phyloP scores from a whole-genome alignment of 1,140 invertebrate genomes.

The Drosophila albomicans region DNA sequence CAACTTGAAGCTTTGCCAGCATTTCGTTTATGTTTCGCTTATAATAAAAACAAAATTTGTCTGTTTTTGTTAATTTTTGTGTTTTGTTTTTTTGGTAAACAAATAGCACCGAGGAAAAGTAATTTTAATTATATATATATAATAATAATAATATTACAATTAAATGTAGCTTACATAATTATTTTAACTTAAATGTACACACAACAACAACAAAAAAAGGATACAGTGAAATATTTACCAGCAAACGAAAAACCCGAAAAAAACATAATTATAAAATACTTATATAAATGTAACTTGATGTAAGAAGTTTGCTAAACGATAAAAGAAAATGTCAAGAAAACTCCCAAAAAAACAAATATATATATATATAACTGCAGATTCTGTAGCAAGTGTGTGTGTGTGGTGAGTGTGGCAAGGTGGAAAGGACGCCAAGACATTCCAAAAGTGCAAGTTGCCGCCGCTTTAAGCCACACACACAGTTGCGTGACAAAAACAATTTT shows the following conservation, averaged over 20 bases:
- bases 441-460: slow-evolving; percentile 55
- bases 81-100: slow-evolving; percentile 11
- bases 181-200: slow-evolving; percentile 80
- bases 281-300: slow-evolving; percentile 80
- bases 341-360: slow-evolving; percentile 13
- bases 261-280: slow-evolving; percentile 44
- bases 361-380: slow-evolving; percentile 29
- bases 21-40: slow-evolving; percentile 32
- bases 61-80: slow-evolving; percentile 20
- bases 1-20: slow-evolving; percentile 44
- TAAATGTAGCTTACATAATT: slow-evolving; percentile 80
- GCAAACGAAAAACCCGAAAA: slow-evolving; percentile 35
- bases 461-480: slow-evolving; percentile 2
- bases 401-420: slow-evolving; percentile 16
- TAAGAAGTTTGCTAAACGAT: slow-evolving; percentile 78
- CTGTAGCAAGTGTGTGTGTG: slow-evolving; percentile 20
- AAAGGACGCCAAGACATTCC: slow-evolving; percentile 57
- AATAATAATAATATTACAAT: slow-evolving; percentile 41
- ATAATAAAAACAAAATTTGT: slow-evolving; percentile 7
- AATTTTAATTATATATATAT: slow-evolving; percentile 58
- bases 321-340: slow-evolving; percentile 40
- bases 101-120: slow-evolving; percentile 69
- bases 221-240: slow-evolving; percentile 53
- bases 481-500: slow-evolving; percentile 71
- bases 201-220: slow-evolving; percentile 11